These are phyloP conservation scores for Pampus argenteus DNA, from an alignment of 2,797 vertebrate species.

Conservation along the genomic window DNA sequence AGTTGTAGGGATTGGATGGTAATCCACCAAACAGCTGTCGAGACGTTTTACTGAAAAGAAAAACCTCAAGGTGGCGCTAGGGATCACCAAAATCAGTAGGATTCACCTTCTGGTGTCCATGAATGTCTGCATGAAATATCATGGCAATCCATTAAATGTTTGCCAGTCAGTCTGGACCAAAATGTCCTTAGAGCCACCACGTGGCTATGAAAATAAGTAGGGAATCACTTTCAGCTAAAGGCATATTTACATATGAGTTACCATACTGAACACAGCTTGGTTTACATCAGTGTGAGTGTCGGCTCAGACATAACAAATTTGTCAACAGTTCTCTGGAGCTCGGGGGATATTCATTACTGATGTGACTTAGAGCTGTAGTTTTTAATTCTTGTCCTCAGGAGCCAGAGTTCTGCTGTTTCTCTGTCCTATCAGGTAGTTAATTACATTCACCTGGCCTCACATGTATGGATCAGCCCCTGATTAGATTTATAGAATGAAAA, in stretches of 20 bases:
- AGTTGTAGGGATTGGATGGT: too few relatives aligned
- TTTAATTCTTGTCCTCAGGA: constrained; percentile 55
- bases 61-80: too few relatives aligned
- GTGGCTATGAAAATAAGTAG: background rate
- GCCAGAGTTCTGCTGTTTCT: constrained; percentile 38
- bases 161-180: too few relatives aligned
- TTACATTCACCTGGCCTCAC: constrained; percentile 62
- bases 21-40: too few relatives aligned
- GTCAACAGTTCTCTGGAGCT: constrained; percentile 32
- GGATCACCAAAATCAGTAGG: too few relatives aligned
- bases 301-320: constrained; percentile 20
- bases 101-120: too few relatives aligned
- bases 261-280: background rate
- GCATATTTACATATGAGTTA: background rate
- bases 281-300: background rate
- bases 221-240: background rate
- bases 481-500: constrained; percentile 68
- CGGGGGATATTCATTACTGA: constrained; percentile 49
- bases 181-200: background rate
- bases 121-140: too few relatives aligned
- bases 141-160: too few relatives aligned
- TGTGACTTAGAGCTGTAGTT: constrained; percentile 35
- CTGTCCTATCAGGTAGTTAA: constrained; percentile 56
- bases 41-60: too few relatives aligned
- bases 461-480: constrained; percentile 61